A percentile compares a stretch with the other conserved stretches of the same genome.
These are phyloP conservation scores for Xiphorhynchus erythropygius DNA, from an alignment of 2,797 vertebrate genomes.

Conservation along the genomic window DNA sequence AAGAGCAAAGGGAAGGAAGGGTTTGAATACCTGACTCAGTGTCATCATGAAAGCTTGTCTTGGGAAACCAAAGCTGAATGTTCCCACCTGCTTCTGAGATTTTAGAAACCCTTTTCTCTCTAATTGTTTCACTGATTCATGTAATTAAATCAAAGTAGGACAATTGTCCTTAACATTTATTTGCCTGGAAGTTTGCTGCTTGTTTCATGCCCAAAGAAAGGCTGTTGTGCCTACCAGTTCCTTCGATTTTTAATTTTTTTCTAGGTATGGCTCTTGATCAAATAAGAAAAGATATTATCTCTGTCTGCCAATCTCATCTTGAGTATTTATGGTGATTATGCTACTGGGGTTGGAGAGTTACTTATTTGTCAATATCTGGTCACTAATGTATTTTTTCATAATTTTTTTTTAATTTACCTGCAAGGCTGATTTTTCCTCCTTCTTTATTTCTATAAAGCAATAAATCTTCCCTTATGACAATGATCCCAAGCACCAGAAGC, in stretches of 20 bases:
- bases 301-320: background rate
- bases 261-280: background rate
- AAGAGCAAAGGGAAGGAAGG: background rate
- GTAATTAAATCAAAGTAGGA: conserved; percentile 1
- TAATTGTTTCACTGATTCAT: background rate
- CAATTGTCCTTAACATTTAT: background rate
- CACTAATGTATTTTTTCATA: conserved; percentile 6
- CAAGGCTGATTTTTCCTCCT: background rate
- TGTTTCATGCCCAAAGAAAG: background rate
- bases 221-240: background rate
- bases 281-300: background rate
- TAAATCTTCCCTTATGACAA: background rate
- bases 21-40: background rate
- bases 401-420: conserved; percentile 4
- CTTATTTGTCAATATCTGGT: conserved; percentile 22
- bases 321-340: background rate
- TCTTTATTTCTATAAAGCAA: background rate
- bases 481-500: background rate
- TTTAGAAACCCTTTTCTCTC: background rate
- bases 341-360: background rate
- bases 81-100: conserved; percentile 29
- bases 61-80: conserved; percentile 35
- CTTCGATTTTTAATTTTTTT: background rate
- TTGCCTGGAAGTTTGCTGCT: background rate
- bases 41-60: background rate